These are phyloP conservation scores for Hipparchia sbordonii DNA, from an alignment of 2,888 invertebrate genomes.

Conservation along the genomic window DNA sequence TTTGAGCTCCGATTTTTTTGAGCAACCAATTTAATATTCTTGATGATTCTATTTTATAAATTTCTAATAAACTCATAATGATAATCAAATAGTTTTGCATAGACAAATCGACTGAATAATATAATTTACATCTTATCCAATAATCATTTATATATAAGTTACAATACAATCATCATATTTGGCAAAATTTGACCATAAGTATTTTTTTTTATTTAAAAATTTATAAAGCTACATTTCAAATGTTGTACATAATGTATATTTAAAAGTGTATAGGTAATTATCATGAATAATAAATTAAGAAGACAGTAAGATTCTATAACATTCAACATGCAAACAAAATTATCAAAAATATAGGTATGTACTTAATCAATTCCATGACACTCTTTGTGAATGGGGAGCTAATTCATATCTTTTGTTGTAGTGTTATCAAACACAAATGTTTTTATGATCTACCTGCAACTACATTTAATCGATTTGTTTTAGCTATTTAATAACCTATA, in stretches of 20 bases:
- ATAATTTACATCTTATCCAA: slow-evolving; percentile 3
- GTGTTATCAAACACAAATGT: too few species aligned
- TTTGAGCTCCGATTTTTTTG: slow-evolving; percentile 10
- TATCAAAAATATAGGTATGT: too few species aligned
- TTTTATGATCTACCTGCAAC: too few species aligned
- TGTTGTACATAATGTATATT: neutral
- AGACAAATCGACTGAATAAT: neutral
- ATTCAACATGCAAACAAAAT: neutral
- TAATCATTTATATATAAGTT: neutral
- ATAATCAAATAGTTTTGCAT: neutral
- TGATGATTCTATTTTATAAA: neutral
- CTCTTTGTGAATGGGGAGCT: neutral
- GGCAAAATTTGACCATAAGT: slow-evolving; percentile 12
- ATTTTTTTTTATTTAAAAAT: neutral
- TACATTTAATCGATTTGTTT: too few species aligned
- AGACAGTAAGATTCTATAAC: neutral
- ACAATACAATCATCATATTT: neutral
- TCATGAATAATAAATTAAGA: neutral
- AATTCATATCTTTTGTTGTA: too few species aligned
- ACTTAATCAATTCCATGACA: neutral
- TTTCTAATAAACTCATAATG: neutral
- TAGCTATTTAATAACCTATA: too few species aligned
- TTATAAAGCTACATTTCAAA: slow-evolving; percentile 1
- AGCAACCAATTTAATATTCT: slow-evolving; percentile 5
- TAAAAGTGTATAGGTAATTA: neutral